Evolutionary conservation across 2,113 vertebrate genomes (phyloP), one percentile per base, ranked within the genome.

Genomic region (Trichechus manatus): DNA sequence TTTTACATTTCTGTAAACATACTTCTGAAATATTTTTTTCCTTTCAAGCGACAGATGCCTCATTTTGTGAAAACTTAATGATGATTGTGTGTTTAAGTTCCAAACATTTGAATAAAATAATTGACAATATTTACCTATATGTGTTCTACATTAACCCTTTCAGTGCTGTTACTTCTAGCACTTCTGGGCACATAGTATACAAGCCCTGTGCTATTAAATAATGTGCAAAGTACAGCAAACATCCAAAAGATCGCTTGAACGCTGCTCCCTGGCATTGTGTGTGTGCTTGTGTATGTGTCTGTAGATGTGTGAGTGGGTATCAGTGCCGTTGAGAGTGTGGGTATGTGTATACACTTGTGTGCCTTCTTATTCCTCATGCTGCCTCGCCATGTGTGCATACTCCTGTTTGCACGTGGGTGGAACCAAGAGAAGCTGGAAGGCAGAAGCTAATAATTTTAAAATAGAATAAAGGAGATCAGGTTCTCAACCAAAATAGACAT

Each of bases 1-100:
- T 99, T 99, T 99, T 98, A 99, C 99, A 98, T 99, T 98, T 99
- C 98, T 99, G 98, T 98, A 99, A 99, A 99, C 98, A 99, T 99
- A 99, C 98, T 98, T 99, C 98, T 98, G 98, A 99, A 99, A 99
- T 98, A 99, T 99, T 99, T 99, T 98, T 98, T 98, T 98, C 98
- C 97, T 98, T 98, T 99, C 98, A 98, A 98, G 98, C 82, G 98
- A 99, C 98, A 99, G 99, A 99, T 99, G 99, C 98, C 98, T 99
- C 98, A 95, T 98, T 98, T 98, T 98, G 98, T 98, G 98, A 98
- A 99, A 99, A 98, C 99, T 98, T 98, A 98, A 98, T 96, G 98
- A 99, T 97, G 97, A 98, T 98, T 98, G 98, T 98, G 97, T 99
- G 98, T 98, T 98, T 98, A 98, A 98, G 98, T 98, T 98, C 98